Conservation (phyloP, 2,888 invertebrate species). For the Orthosia gracilis region DNA sequence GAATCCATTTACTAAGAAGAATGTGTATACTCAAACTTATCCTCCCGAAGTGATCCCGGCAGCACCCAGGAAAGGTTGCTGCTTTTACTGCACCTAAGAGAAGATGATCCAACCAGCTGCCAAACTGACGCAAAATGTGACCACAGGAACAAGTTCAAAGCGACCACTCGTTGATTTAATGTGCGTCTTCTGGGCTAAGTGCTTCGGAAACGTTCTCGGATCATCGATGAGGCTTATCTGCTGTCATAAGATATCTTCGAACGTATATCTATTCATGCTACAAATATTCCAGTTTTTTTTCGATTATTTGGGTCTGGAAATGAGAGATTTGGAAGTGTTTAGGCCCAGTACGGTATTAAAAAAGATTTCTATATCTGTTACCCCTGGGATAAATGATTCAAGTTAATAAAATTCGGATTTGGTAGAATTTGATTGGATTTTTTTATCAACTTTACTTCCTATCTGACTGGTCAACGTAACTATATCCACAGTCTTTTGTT, state of each 20-base stretch:
- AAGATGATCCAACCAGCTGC: constrained; percentile 36
- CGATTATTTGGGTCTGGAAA: constrained; percentile 71
- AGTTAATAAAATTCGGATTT: neutral
- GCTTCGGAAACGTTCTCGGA: constrained; percentile 75
- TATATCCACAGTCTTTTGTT: neutral
- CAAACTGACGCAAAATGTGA: constrained; percentile 27
- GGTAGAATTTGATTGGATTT: neutral
- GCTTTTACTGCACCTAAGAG: constrained; percentile 79
- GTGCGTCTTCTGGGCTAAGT: constrained; percentile 75
- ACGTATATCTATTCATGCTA: constrained; percentile 79
- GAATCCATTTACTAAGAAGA: constrained; percentile 83
- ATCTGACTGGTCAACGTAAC: neutral
- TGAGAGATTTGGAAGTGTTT: constrained; percentile 37
- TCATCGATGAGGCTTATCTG: constrained; percentile 73
- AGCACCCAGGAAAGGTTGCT: constrained; percentile 82
- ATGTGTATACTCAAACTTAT: constrained; percentile 84
- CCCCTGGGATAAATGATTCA: constrained; percentile 2
- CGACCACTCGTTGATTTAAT: constrained; percentile 74
- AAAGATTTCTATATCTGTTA: constrained; percentile 18
- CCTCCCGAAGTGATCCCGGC: constrained; percentile 83
- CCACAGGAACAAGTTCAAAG: constrained; percentile 36
- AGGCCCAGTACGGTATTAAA: constrained; percentile 13
- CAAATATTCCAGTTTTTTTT: constrained; percentile 75
- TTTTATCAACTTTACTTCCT: neutral
- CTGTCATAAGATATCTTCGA: constrained; percentile 79